phyloP scores from a whole-genome alignment of 92 coral and sea anemone genomes.

The Parazoanthus darwini region DNA sequence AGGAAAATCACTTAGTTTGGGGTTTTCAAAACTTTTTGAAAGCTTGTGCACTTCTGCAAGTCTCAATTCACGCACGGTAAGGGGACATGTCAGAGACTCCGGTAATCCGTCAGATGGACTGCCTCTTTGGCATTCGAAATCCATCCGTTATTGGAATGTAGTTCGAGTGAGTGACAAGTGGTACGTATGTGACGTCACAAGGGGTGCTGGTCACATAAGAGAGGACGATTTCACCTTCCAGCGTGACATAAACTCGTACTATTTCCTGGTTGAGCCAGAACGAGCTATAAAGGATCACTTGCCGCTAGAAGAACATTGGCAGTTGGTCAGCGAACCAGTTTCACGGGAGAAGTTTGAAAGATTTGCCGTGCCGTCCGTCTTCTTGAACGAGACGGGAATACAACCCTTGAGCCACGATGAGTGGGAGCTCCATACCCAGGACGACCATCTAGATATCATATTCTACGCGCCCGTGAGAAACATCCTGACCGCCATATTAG shows the following conservation, averaged over 20 bases:
- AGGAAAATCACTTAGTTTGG: conserved; percentile 57
- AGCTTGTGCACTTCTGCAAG: conserved; percentile 63
- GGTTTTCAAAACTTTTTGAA: conserved; percentile 68
- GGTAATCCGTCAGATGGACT: conserved; percentile 61
- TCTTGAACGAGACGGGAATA: conserved; percentile 59
- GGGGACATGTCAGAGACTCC: conserved; percentile 64
- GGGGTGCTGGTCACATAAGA: conserved; percentile 75
- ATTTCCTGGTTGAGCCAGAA: conserved; percentile 79
- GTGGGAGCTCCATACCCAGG: conserved; percentile 43
- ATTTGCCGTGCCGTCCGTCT: conserved; percentile 67
- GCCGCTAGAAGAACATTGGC: conserved; percentile 75
- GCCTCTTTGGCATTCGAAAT: conserved; percentile 18
- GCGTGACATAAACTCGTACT: conserved; percentile 56
- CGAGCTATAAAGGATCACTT: conserved; percentile 67
- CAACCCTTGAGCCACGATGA: conserved; percentile 69
- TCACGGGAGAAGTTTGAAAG: conserved; percentile 59
- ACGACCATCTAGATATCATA: conserved; percentile 59
- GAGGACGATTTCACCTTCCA: conserved; percentile 66
- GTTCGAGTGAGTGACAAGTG: conserved; percentile 63
- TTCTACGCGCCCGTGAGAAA: conserved; percentile 70
- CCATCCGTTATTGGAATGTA: conserved; percentile 78
- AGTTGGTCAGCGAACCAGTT: conserved; percentile 64
- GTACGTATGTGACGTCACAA: conserved; percentile 78
- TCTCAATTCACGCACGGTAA: conserved; percentile 46
- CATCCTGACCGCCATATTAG: conserved; percentile 57